These are phyloP conservation scores for Zoanthus sociatus DNA, from an alignment of 92 coral and sea anemone species.

Conservation along the genomic window DNA sequence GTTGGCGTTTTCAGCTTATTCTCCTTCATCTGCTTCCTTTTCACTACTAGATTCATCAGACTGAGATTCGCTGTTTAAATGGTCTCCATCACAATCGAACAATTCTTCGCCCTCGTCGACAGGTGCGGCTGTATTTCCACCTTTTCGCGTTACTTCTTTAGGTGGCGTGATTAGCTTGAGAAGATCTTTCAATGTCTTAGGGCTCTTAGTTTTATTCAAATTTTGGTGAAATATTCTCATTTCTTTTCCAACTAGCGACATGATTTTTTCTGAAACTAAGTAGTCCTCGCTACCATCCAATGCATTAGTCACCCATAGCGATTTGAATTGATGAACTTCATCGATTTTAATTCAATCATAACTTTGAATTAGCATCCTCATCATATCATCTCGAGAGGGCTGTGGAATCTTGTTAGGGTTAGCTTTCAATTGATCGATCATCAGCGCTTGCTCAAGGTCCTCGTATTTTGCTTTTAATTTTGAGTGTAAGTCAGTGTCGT, in stretches of 20 bases:
- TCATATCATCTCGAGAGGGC: background rate
- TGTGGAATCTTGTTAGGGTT: conserved; percentile 12
- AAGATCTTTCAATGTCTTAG: background rate
- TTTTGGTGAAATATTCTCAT: background rate
- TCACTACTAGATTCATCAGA: no score
- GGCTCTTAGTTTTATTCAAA: background rate
- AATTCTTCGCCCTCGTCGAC: no score
- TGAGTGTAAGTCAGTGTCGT: no score
- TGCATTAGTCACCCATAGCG: background rate
- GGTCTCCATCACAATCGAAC: no score
- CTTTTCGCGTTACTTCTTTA: background rate
- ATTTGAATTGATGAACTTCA: background rate
- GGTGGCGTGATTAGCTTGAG: background rate
- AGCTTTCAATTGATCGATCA: background rate
- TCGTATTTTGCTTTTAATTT: no score
- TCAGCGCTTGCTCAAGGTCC: no score
- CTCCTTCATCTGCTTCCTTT: no score
- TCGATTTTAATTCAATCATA: background rate
- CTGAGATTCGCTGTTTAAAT: no score
- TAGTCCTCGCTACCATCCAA: conserved; percentile 6
- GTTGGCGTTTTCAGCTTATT: no score
- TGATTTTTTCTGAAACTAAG: background rate
- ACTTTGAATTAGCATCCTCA: conserved; percentile 2
- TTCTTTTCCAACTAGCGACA: background rate
- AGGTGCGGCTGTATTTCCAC: background rate